These are phyloP conservation scores for Chlorops oryzae DNA, from an alignment of 1,140 invertebrate species.

Conservation along the genomic window DNA sequence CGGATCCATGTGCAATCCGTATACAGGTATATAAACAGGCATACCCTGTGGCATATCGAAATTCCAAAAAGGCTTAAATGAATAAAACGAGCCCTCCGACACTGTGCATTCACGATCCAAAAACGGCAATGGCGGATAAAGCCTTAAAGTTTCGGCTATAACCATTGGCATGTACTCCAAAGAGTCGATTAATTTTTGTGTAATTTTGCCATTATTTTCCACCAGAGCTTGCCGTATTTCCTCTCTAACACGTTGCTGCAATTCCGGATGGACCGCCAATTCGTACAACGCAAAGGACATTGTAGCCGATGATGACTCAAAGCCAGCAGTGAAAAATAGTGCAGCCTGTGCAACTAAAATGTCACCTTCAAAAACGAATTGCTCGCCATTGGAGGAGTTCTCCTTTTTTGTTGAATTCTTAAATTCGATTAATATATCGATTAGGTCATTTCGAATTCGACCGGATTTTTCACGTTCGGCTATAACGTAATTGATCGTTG, in stretches of 20 bases:
- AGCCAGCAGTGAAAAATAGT: constrained; percentile 60
- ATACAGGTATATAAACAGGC: constrained; percentile 39
- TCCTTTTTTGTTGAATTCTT: constrained; percentile 23
- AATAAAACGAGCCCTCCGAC: constrained; percentile 14
- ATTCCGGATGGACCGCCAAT: constrained; percentile 46
- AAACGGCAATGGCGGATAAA: constrained; percentile 55
- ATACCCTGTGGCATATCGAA: constrained; percentile 32
- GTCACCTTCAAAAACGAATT: constrained; percentile 38
- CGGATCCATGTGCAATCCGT: constrained; percentile 39
- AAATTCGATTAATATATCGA: constrained; percentile 46
- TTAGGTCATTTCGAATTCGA: constrained; percentile 45
- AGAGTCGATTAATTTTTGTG: constrained; percentile 45
- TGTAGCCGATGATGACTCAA: constrained; percentile 50
- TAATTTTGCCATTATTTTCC: constrained; percentile 39
- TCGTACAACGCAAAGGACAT: constrained; percentile 51
- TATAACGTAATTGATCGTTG: constrained; percentile 44
- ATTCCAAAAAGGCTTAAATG: constrained; percentile 27
- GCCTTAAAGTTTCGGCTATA: constrained; percentile 52
- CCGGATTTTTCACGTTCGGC: constrained; percentile 34
- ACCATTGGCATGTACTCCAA: constrained; percentile 49
- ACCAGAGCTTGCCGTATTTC: constrained; percentile 47
- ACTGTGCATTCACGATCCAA: constrained; percentile 49
- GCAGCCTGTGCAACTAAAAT: constrained; percentile 56
- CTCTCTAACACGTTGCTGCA: constrained; percentile 48
- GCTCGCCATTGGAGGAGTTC: no score